Evolutionary conservation across 1,140 invertebrate genomes (phyloP), one percentile per base, ranked within the genome.

Genomic region (Whitmania pigra): DNA sequence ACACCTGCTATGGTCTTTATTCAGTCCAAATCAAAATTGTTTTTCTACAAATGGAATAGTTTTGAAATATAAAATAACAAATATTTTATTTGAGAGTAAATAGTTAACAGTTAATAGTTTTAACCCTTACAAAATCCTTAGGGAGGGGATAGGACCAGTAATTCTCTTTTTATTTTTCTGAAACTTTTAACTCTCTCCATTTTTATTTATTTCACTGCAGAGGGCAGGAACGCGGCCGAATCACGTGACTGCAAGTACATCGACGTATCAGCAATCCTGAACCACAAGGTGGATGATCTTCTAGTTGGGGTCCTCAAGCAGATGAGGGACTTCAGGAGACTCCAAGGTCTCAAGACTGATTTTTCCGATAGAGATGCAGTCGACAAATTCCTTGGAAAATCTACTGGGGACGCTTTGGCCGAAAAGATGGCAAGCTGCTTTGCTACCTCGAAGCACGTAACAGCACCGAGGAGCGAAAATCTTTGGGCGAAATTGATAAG

Each of bases 271-370:
- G 88, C 88, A 3, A 88, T 88, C 0, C 81, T 92, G 40, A 88
- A 89, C 72, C 89, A 90, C 76, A 88, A 91, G 76, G 87, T 92
- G 2, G 89, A 92, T 77, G 89, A 91, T 75, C 82, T 92, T 0
- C 81, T 92, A 9, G 88, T 90, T 2, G 89, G 89, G 0, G 86
- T 90, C 73, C 83, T 91, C 25, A 84, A 81, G 18, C 85, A 87
- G 76, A 86, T 87, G 57, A 63, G 29, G 57, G 29, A 63, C 43
- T 49, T 49, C 43, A 49, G 43, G 43, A 63, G 57, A 13, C 29
- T 31, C 22, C 57, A 63, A 13, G 29, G 57, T 13, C 57, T 15
- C 22, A 63, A n/a, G 57, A 13, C 57, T 13, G 29, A 63, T 1
- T 7, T 7, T 20, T 13, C 29, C 13, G 57, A 63, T 11, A 7